These are phyloP conservation scores for Sinotaia quadrata DNA, from an alignment of 2,888 invertebrate species.

Conservation along the genomic window DNA sequence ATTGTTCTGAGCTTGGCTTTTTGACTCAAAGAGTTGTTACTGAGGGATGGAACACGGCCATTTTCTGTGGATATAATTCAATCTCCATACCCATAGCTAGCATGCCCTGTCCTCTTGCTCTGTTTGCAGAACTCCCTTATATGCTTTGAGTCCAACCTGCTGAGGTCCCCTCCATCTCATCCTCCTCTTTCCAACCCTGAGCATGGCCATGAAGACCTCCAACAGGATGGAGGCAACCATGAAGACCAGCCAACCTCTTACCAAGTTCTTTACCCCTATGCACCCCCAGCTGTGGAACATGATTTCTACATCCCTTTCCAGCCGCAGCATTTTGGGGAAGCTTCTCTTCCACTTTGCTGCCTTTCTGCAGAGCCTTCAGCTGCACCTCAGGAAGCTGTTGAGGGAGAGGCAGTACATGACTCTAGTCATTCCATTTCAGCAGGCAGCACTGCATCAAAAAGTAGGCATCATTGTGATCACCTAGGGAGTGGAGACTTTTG, in stretches of 20 bases:
- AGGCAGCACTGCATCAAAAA: not conserved
- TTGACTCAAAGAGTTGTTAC: conserved; percentile 11
- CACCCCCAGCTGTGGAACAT: conserved; percentile 44
- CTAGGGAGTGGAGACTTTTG: not conserved
- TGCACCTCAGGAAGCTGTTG: not conserved
- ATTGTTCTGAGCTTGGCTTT: no score
- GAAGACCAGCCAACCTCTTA: conserved; percentile 33
- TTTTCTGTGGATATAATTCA: conserved; percentile 5
- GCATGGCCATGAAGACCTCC: conserved; percentile 1
- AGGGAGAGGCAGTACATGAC: not conserved
- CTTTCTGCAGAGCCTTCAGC: not conserved
- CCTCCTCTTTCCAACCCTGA: conserved; percentile 11
- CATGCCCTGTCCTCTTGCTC: conserved; percentile 23
- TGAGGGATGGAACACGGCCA: conserved; percentile 17
- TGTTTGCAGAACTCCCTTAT: conserved; percentile 40
- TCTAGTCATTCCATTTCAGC: not conserved
- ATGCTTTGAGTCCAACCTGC: conserved; percentile 26
- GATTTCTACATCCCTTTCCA: conserved; percentile 28
- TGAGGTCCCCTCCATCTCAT: conserved; percentile 6
- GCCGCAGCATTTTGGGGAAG: not conserved
- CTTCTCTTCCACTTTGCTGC: not conserved
- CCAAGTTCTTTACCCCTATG: conserved; percentile 45
- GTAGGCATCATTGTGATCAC: not conserved
- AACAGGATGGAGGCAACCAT: conserved; percentile 11
- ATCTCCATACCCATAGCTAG: conserved; percentile 6